Base-by-base conservation (phyloP, 2,113 vertebrate genomes). In the Gyps fulvus region DNA sequence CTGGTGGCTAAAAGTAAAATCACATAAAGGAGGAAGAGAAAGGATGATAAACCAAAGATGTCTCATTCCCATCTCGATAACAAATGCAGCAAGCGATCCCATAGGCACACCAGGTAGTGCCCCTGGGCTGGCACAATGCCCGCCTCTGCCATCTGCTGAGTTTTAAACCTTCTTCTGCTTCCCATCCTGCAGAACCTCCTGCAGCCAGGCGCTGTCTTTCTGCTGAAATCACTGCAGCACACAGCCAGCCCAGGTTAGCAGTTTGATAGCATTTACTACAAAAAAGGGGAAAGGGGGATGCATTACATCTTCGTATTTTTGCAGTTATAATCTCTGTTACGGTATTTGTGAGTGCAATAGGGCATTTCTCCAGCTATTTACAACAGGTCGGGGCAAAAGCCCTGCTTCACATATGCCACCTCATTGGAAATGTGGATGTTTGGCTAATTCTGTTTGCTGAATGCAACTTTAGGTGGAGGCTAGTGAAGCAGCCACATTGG, bases 71-170 rank as follows among this genome's bases (percentile, higher is more conserved):
- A 87, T 49, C 58, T 95, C 8, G 0, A 29, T 94, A 72, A 65
- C 43, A 45, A 70, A 83, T 9, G 45, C 9, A 70, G 91, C 32
- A 57, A 88, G 70, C 0, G 1, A 50, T 92, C 59, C 72, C 2
- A 0, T 8, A 73, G 63, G 80, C 23, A 0, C 55, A 83, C 27
- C 69, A 94, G 73, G 82, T 84, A 85, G 31, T 89, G 83, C 71
- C 76, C 82, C 77, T 88, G 79, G 83, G 59, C 49, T 97, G 89
- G 89, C 89, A 76, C 3, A 0, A n/a, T 31, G 93, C 93, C 92
- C 16, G 2, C 13, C 50, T 21, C 2, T 88, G 59, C 96, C 97
- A 97, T 97, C 97, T 98, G 94, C 81, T 95, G 67, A 87, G 82
- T 43, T 83, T 72, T 69, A 84, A 69, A 42, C 47, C 74, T 77